These are phyloP conservation scores for Leuctra nigra DNA, from an alignment of 2,888 invertebrate species.

Conservation along the genomic window DNA sequence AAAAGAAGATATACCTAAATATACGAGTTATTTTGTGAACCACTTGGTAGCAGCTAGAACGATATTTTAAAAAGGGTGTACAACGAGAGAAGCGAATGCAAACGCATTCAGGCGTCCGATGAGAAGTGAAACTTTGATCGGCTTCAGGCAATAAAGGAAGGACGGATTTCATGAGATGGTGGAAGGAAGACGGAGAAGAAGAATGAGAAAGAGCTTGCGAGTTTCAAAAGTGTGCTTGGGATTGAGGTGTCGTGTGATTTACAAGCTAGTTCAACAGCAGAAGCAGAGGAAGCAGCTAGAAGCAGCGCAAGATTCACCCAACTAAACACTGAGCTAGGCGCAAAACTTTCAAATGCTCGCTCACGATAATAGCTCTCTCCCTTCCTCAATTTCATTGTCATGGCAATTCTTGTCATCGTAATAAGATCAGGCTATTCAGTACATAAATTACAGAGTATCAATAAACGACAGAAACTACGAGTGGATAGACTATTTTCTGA, in stretches of 20 bases:
- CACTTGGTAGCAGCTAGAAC: constrained; percentile 33
- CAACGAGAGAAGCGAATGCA: constrained; percentile 20
- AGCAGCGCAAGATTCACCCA: not conserved
- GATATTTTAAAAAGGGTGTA: constrained; percentile 35
- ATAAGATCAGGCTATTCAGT: constrained; percentile 9
- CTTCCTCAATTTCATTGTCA: constrained; percentile 6
- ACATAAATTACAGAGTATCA: constrained; percentile 10
- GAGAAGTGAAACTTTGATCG: constrained; percentile 34
- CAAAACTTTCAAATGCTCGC: constrained; percentile 13
- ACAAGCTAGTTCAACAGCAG: not conserved
- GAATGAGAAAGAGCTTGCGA: constrained; percentile 4
- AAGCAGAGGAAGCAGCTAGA: not conserved
- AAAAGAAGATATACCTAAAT: constrained; percentile 38
- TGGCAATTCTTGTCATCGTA: constrained; percentile 16
- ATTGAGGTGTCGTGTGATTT: constrained; percentile 20
- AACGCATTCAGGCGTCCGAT: constrained; percentile 14
- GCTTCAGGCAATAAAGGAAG: constrained; percentile 34
- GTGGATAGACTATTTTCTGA: too few species aligned
- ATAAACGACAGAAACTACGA: not conserved
- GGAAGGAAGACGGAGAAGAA: constrained; percentile 2
- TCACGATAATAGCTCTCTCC: constrained; percentile 6
- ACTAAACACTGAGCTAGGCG: not conserved
- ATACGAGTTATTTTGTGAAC: constrained; percentile 37
- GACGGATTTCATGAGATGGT: constrained; percentile 31
- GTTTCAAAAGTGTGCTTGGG: not conserved